Percentiles rank a stretch among this genome's conserved stretches.
phyloP scores from a whole-genome alignment of 2,888 invertebrate species.

The Polydrusus cervinus region DNA sequence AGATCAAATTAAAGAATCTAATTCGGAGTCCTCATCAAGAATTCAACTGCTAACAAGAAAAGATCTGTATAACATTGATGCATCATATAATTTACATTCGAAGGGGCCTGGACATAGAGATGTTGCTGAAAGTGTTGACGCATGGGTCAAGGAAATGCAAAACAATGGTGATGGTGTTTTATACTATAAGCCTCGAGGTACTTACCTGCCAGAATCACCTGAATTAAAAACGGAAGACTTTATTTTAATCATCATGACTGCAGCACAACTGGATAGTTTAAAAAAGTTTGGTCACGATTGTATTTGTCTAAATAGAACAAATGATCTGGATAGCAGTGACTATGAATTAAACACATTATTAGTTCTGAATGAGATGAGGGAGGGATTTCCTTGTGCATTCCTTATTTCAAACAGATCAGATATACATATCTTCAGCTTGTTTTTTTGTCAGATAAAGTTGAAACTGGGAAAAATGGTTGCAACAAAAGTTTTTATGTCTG shows the following conservation, averaged over 20 bases:
- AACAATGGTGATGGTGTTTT: constrained; percentile 40
- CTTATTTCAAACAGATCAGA: constrained; percentile 25
- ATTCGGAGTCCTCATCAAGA: constrained; percentile 23
- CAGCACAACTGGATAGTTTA: constrained; percentile 58
- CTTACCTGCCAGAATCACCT: constrained; percentile 42
- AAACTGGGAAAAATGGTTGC: constrained; percentile 1
- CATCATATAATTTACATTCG: constrained; percentile 45
- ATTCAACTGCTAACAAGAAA: constrained; percentile 48
- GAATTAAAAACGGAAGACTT: constrained; percentile 59
- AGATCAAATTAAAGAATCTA: constrained; percentile 47
- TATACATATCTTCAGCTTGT: constrained; percentile 4
- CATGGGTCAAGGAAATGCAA: constrained; percentile 20
- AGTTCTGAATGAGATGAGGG: constrained; percentile 8
- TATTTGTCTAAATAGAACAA: constrained; percentile 60
- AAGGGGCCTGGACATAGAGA: constrained; percentile 36
- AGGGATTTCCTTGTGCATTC: constrained; percentile 5
- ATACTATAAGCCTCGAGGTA: constrained; percentile 57
- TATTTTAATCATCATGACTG: constrained; percentile 59
- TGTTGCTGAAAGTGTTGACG: constrained; percentile 38
- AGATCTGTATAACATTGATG: constrained; percentile 54
- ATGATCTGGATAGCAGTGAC: constrained; percentile 28
- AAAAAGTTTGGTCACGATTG: constrained; percentile 57
- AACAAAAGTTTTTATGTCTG: constrained; percentile 24
- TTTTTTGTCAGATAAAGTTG: constrained; percentile 5
- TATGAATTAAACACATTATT: constrained; percentile 31